Base-by-base conservation (phyloP, 2,797 vertebrate species). In the Morus bassanus region DNA sequence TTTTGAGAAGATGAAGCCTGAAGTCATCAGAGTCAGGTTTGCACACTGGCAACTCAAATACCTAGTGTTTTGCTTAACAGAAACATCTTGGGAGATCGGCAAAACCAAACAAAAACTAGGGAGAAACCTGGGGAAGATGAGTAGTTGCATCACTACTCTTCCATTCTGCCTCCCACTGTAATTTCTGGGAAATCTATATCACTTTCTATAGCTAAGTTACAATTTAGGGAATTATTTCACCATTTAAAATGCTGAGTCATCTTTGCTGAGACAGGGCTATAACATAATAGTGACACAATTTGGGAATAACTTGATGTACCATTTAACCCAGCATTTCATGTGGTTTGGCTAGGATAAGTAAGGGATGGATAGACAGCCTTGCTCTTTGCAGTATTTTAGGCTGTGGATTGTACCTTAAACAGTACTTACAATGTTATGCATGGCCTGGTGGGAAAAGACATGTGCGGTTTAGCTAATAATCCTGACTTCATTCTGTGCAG, bases 181-280 rank as follows among this genome's bases (percentile, higher is more conserved):
- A 85, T 95, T 94, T 90, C 61, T 80, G 64, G 31, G 33, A 33
- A 91, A 88, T 73, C 19, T 48, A 25, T 56, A 30, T 53, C 18
- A 72, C 22, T 9, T 81, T 68, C 39, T 76, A 50, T 31, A 86
- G 48, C n/a, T 77, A 74, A 37, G 3, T 50, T 78, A 48, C 53
- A 91, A 86, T 95, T 91, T 84, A 74, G 76, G 79, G 65, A 89
- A 84, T 72, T 85, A 81, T 45, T 88, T 70, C 56, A 81, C 57
- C 10, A 9, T 41, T 50, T 18, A 72, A 93, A 84, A 75, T 2
- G 24, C 41, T 75, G 65, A 94, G 43, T 83, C 57, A 54, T 86
- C 57, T 78, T 74, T 84, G 37, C 41, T 85, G 54, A 78, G 50
- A 48, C 7, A 57, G 30, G n/a, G 9, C 37, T 69, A n/a, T 57